phyloP scores from a whole-genome alignment of 2,888 invertebrate species.

The Callyntrura guangdongensis region DNA sequence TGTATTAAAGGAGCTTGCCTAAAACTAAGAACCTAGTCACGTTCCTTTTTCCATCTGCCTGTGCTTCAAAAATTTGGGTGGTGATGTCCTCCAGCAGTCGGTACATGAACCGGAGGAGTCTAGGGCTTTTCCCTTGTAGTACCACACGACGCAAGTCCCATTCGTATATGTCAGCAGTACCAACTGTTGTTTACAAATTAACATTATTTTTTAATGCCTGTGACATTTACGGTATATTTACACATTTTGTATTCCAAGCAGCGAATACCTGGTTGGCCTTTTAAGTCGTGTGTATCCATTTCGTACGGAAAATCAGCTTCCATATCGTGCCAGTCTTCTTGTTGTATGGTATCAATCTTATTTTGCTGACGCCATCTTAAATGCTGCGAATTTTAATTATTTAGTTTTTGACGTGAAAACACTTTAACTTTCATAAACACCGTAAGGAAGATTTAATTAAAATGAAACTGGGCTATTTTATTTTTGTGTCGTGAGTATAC shows the following conservation, averaged over 20 bases:
- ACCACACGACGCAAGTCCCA: constrained; percentile 62
- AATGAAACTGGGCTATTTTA: no score
- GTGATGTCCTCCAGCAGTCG: constrained; percentile 59
- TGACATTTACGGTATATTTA: no score
- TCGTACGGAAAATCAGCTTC: constrained; percentile 63
- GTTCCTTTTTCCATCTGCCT: constrained; percentile 33
- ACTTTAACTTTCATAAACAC: no score
- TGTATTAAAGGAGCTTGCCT: neutral
- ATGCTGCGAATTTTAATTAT: no score
- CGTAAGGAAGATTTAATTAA: no score
- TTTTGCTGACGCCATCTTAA: constrained; percentile 64
- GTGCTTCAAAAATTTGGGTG: constrained; percentile 50
- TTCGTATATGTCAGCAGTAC: constrained; percentile 60
- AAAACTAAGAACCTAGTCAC: constrained; percentile 62
- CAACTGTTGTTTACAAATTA: no score
- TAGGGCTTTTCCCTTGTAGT: constrained; percentile 51
- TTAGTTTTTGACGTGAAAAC: no score
- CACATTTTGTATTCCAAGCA: no score
- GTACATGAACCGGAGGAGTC: constrained; percentile 57
- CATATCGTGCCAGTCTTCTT: constrained; percentile 51
- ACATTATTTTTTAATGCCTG: no score
- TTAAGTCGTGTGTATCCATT: constrained; percentile 57
- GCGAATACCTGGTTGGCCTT: constrained; percentile 46
- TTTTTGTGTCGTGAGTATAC: no score
- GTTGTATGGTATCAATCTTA: constrained; percentile 34